Evolutionary conservation across 2,888 invertebrate genomes (phyloP).

Genomic region (Nebria brevicollis): DNA sequence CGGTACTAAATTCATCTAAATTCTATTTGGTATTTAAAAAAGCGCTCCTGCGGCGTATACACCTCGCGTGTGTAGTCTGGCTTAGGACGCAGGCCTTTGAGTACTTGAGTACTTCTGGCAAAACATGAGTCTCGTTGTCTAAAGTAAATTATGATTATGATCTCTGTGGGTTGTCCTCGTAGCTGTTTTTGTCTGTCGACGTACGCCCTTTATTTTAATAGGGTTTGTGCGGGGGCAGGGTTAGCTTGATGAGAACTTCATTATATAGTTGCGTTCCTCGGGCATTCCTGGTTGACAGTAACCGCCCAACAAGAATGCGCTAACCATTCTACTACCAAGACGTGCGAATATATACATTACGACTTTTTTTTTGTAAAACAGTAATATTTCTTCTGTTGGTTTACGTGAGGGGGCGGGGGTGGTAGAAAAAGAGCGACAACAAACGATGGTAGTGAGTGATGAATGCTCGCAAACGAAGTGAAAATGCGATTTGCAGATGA

Average conservation of each 20-base stretch:
- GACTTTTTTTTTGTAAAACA: not conserved
- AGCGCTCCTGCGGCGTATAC: too few species aligned
- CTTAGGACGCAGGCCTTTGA: not conserved
- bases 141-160: constrained; percentile 18
- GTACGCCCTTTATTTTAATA: not conserved
- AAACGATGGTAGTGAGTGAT: constrained; percentile 3
- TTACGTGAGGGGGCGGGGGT: not conserved
- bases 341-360: not conserved
- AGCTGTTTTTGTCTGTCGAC: not conserved
- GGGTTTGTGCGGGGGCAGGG: not conserved
- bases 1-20: too few species aligned
- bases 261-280: constrained; percentile 2
- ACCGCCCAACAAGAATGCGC: constrained; percentile 7
- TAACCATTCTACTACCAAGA: not conserved
- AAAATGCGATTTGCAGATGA: constrained; percentile 15
- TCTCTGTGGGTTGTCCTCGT: not conserved
- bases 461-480: constrained; percentile 9
- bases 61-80: too few species aligned
- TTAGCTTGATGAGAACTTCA: constrained; percentile 15
- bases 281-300: constrained; percentile 13
- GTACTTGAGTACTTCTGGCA: not conserved
- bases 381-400: not conserved
- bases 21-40: too few species aligned
- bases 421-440: not conserved
- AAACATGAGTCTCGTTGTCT: not conserved